A percentile compares a stretch with the other conserved stretches of the same genome.
These are phyloP conservation scores for Tragelaphus oryx DNA, from an alignment of 2,797 vertebrate genomes.

Conservation along the genomic window DNA sequence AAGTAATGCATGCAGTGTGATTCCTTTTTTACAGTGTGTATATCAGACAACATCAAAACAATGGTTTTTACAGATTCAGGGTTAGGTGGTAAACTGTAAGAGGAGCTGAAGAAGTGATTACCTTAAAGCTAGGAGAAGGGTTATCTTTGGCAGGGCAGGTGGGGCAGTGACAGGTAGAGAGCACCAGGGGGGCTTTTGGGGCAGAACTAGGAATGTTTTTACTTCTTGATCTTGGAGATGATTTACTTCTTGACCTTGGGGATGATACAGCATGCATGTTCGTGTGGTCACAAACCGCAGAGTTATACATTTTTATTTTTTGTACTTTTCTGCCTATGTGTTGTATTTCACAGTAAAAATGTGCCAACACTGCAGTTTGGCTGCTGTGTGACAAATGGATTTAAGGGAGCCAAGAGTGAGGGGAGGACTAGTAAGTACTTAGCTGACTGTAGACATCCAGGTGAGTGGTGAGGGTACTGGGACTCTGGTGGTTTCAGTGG, in stretches of 20 bases:
- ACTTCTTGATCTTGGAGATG: background rate
- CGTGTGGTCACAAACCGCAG: background rate
- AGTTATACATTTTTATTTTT: background rate
- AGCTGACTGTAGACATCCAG: background rate
- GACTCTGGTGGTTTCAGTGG: too few species aligned
- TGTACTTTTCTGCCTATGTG: background rate
- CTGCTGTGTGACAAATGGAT: background rate
- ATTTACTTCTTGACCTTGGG: background rate
- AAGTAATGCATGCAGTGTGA: background rate
- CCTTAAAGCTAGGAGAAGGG: background rate
- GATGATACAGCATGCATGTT: background rate
- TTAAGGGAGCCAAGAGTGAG: background rate
- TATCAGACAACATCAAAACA: background rate
- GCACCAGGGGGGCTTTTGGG: background rate
- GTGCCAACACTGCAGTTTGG: background rate
- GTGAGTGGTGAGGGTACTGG: background rate
- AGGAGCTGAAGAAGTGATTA: background rate
- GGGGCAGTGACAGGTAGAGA: background rate
- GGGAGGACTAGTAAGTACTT: background rate
- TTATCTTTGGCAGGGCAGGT: background rate
- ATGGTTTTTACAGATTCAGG: background rate
- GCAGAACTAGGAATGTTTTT: background rate
- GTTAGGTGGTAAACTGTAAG: background rate
- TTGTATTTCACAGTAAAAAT: background rate
- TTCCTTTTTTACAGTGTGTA: background rate